These are phyloP conservation scores for Habroteleia sp. DNA, from an alignment of 2,888 invertebrate genomes.

Conservation along the genomic window DNA sequence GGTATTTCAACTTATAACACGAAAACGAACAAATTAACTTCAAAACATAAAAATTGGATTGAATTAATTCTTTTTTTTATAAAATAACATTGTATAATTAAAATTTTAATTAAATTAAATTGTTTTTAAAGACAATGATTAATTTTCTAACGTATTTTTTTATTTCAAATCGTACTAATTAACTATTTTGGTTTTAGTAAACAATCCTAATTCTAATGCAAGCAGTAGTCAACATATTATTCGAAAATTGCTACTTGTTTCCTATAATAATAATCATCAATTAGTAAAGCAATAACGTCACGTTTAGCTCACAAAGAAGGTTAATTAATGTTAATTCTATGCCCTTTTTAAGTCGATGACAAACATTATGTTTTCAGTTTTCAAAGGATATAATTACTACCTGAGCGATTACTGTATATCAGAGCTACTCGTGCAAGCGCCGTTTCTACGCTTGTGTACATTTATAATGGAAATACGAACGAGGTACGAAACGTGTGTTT, in stretches of 20 bases:
- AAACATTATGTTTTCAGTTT: conserved; percentile 51
- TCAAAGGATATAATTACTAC: conserved; percentile 56
- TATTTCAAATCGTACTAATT: too few species aligned
- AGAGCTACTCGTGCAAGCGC: conserved; percentile 36
- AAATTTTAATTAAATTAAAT: too few species aligned
- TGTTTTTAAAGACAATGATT: too few species aligned
- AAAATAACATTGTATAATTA: too few species aligned
- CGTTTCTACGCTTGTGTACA: conserved; percentile 25
- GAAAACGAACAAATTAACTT: not conserved
- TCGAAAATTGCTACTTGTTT: conserved; percentile 47
- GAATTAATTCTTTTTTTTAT: too few species aligned
- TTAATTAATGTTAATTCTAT: conserved; percentile 43
- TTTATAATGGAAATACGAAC: conserved; percentile 31
- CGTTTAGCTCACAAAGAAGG: conserved; percentile 24
- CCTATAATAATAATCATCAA: conserved; percentile 35
- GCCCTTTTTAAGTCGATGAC: conserved; percentile 56
- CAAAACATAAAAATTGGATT: too few species aligned
- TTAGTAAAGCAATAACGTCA: conserved; percentile 6
- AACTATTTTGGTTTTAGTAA: too few species aligned
- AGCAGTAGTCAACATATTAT: conserved; percentile 11
- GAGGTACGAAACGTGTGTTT: conserved; percentile 24
- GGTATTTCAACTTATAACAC: not conserved
- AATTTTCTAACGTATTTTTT: too few species aligned
- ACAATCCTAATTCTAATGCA: too few species aligned
- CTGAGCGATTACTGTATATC: conserved; percentile 48